A percentile compares a stretch with the other conserved stretches of the same genome.
These are phyloP conservation scores for Oegoconia quadripuncta DNA, from an alignment of 2,888 invertebrate species.

Conservation along the genomic window DNA sequence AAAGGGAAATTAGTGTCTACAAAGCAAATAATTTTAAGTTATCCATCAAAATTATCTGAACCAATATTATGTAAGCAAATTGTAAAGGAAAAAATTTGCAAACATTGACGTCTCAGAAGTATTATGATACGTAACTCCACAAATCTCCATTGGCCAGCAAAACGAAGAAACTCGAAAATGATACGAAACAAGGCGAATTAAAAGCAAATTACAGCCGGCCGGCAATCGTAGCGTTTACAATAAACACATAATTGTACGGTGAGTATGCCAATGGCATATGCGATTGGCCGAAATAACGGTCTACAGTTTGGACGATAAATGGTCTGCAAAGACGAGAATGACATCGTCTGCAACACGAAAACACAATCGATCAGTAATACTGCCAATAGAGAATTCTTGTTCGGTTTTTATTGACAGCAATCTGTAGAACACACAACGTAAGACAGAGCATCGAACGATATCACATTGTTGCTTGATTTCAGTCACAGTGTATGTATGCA, in stretches of 20 bases:
- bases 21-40: too few relatives aligned
- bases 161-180: conserved; percentile 73
- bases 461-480: neutral
- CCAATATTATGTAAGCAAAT: neutral
- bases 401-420: conserved; percentile 8
- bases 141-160: conserved; percentile 56
- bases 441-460: neutral
- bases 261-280: conserved; percentile 72
- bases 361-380: neutral
- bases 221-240: conserved; percentile 78
- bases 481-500: neutral
- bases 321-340: conserved; percentile 30
- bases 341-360: conserved; percentile 5
- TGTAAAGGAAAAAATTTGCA: neutral
- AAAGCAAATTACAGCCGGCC: conserved; percentile 75
- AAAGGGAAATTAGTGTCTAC: too few relatives aligned
- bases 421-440: conserved; percentile 9
- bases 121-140: conserved; percentile 33
- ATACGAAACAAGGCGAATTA: conserved; percentile 76
- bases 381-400: neutral
- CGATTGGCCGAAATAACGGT: conserved; percentile 65
- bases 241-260: conserved; percentile 79
- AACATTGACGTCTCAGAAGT: conserved; percentile 7
- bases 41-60: neutral
- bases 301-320: conserved; percentile 53